Evolutionary conservation across 2,113 vertebrate species (phyloP).

Genomic region (Phainopepla nitens): DNA sequence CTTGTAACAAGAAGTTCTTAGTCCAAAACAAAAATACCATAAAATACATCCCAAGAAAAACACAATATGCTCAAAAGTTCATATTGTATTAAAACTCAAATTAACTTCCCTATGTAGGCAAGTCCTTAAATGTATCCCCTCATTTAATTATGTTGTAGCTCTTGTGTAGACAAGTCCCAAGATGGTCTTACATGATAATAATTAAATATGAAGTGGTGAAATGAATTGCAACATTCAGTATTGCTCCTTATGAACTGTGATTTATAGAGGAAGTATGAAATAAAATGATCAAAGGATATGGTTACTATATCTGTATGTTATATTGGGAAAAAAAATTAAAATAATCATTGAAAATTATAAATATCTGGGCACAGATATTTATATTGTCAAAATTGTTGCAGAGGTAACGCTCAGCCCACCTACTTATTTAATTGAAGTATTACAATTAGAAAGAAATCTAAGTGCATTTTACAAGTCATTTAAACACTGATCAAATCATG

Average conservation of each 20-base stretch:
- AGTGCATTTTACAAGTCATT: not conserved
- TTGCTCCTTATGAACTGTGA: not conserved
- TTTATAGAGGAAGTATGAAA: slow-evolving; percentile 3
- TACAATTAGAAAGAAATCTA: not conserved
- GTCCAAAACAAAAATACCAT: not conserved
- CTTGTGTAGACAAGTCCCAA: slow-evolving; percentile 8
- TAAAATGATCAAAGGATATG: not conserved
- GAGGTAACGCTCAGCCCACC: not conserved
- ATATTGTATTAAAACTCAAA: not conserved
- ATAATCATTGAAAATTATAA: not conserved
- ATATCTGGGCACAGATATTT: not conserved
- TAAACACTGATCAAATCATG: not conserved
- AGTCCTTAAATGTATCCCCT: not conserved
- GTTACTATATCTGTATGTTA: not conserved
- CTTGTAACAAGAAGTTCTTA: not conserved
- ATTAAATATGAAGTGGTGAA: slow-evolving; percentile 1
- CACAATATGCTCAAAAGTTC: not conserved
- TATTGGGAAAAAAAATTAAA: not conserved
- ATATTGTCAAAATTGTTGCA: not conserved
- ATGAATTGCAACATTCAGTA: slow-evolving; percentile 14
- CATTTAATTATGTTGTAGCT: not conserved
- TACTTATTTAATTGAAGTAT: not conserved
- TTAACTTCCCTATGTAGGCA: not conserved
- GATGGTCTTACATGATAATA: not conserved
- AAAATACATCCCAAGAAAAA: not conserved